phyloP scores from a whole-genome alignment of 2,113 vertebrate genomes.

The Plotosus lineatus region DNA sequence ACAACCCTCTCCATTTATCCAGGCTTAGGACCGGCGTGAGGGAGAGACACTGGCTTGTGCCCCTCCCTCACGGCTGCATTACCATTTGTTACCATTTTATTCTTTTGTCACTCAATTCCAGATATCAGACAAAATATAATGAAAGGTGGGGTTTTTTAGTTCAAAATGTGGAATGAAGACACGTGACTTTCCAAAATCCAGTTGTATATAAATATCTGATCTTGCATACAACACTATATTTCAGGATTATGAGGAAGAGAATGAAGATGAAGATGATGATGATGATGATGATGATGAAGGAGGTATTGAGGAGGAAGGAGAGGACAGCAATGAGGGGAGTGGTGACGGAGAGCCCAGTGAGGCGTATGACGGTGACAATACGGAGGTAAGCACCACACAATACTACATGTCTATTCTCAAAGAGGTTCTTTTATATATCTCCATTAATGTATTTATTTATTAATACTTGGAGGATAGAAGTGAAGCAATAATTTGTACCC shows the following conservation, averaged over 20 bases:
- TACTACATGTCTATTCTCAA: background rate
- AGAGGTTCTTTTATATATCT: too few species aligned
- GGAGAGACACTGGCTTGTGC: too few species aligned
- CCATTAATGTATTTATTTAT: background rate
- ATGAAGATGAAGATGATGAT: constrained; percentile 83
- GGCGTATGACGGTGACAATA: constrained; percentile 87
- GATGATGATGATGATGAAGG: constrained; percentile 93
- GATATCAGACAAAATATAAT: too few species aligned
- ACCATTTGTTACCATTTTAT: too few species aligned
- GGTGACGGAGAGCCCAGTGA: constrained; percentile 88
- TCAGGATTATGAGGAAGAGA: constrained; percentile 78
- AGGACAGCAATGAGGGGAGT: constrained; percentile 91
- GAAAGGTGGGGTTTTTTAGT: too few species aligned
- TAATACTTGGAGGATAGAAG: background rate
- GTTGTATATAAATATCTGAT: background rate
- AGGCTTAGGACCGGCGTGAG: too few species aligned
- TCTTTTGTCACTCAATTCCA: too few species aligned
- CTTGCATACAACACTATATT: too few species aligned
- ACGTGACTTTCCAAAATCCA: background rate
- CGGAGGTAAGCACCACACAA: constrained; percentile 74
- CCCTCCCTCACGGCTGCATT: too few species aligned
- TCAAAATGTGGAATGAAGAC: too few species aligned
- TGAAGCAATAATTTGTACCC: background rate
- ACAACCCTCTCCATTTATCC: too few species aligned
- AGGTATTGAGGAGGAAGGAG: constrained; percentile 89